Base-by-base conservation (phyloP, 2,888 invertebrate genomes). In the Trissolcus japonicus region DNA sequence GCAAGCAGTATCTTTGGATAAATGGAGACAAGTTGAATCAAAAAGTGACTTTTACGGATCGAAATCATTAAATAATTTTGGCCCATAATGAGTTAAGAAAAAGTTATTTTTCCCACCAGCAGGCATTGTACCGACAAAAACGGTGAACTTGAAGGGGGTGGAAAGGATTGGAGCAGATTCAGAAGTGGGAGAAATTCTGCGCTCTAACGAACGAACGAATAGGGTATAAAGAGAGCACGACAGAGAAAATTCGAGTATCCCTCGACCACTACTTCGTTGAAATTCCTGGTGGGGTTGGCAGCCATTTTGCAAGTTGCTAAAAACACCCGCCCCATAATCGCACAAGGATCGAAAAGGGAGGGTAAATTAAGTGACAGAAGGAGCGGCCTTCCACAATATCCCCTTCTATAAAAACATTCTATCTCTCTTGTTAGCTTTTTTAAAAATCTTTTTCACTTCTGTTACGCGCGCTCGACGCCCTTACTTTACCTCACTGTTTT, bases 261-360 rank as follows among this genome's bases (percentile, higher is more conserved):
- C 83, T 81, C 82, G 80, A 82, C 82, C 81, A 81, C 79, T 81
- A 80, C 83, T 72, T 77, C 80, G 81, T 81, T 79, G 80, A 76
- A 72, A 73, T 66, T 61, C 51, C 80, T 76, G 83, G 86, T 85
- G 85, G 86, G 86, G 85, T 82, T 79, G 88, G 87, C 88, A 86
- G 89, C 88, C 89, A 89, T 89, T 89, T 89, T 89, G 88, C 82
- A 82, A 87, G 86, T 83, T 82, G 85, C 85, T 88, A 88, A 89
- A 89, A 89, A 89, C 88, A 88, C 86, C 86, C 87, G 85, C 87
- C 88, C 86, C 86, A 79, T 80, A 87, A 86, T 84, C 79, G 82
- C 83, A 77, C 82, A 84, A 84, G 79, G 79, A 76, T 77, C 75
- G 77, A 68, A 68, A 76, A 76, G 78, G 79, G 81, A 78, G 78